These are phyloP conservation scores for Epinephelus coioides DNA, from an alignment of 2,797 vertebrate species.

Conservation along the genomic window DNA sequence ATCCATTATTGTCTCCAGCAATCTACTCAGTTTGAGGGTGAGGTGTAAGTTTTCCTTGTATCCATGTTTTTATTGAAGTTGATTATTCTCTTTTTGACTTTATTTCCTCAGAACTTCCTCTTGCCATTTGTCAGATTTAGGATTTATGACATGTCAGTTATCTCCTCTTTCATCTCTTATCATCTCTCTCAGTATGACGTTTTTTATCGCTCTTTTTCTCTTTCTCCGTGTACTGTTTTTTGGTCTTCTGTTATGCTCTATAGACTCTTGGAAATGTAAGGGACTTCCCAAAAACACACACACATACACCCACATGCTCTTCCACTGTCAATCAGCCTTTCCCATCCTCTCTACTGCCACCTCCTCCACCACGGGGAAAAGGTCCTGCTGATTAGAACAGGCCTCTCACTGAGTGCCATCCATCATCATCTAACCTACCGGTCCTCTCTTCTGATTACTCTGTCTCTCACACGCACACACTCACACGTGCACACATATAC, in stretches of 20 bases:
- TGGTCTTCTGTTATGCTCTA: background rate
- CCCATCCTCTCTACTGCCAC: conserved; percentile 58
- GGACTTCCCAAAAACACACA: conserved; percentile 19
- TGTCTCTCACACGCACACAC: conserved; percentile 37
- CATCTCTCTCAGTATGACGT: background rate
- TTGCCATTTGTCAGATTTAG: conserved; percentile 20
- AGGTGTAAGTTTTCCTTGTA: conserved; percentile 1
- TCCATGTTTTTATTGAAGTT: background rate
- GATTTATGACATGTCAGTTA: background rate
- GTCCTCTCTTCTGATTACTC: conserved; percentile 75
- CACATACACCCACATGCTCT: background rate
- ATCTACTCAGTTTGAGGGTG: background rate
- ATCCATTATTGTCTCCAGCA: background rate
- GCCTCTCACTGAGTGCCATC: conserved; percentile 78
- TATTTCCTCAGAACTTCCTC: background rate
- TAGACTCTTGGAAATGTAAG: conserved; percentile 13
- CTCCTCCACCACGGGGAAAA: conserved; percentile 73
- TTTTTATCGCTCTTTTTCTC: background rate
- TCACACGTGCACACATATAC: conserved; percentile 30
- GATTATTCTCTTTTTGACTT: conserved; percentile 8
- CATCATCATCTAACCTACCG: conserved; percentile 78
- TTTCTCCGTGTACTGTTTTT: background rate
- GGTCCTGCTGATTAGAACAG: conserved; percentile 86
- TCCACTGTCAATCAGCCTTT: conserved; percentile 76
- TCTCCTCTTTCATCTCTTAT: background rate